Evolutionary conservation across 2,888 invertebrate genomes (phyloP), one percentile per base, ranked within the genome.

Genomic region (Lochmaea capreae): DNA sequence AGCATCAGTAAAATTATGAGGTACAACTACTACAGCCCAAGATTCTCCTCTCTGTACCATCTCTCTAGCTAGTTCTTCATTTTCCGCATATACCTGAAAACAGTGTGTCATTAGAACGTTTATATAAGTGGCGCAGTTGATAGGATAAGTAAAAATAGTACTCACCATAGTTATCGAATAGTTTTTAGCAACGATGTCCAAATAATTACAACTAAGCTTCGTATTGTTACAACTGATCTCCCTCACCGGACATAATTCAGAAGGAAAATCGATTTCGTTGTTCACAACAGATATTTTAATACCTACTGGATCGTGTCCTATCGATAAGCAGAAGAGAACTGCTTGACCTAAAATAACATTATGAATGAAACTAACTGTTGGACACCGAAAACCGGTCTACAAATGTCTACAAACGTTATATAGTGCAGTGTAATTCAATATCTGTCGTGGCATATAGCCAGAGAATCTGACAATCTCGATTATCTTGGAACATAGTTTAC

Each of bases 261-360:
- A 76, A 5, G 83, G 81, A 68, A 78, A 84, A 67, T 83, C 77
- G 66, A 93, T 86, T 86, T 97, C 97, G 79, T 94, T 88, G 88
- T 97, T 97, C 39, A 95, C 92, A 42, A 97, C 90, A 0, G 94
- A 96, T 57, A 97, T 85, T 59, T 90, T 91, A 0, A 97, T 88
- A 14, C 93, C 93, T 9, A 89, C 88, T 0, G 96, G 96, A 84
- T 95, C 94, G 84, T 94, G 94, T n/a, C 96, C 96, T 80, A 97
- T 94, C 16, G 97, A 94, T 66, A 95, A 87, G 84, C 97, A 97
- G 88, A 97, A 97, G 62, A 97, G 87, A 26, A 96, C 88, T 83
- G 95, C 95, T 89, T 97, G 96, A 1, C 72, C 79, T 79, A 42
- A 39, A 39, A 39, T 39, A 9, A 39, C n/a, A n/a, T n/a, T n/a